Evolutionary conservation across 2,888 invertebrate genomes (phyloP), one percentile per base, ranked within the genome.

Genomic region (Mactromeris polynyma): DNA sequence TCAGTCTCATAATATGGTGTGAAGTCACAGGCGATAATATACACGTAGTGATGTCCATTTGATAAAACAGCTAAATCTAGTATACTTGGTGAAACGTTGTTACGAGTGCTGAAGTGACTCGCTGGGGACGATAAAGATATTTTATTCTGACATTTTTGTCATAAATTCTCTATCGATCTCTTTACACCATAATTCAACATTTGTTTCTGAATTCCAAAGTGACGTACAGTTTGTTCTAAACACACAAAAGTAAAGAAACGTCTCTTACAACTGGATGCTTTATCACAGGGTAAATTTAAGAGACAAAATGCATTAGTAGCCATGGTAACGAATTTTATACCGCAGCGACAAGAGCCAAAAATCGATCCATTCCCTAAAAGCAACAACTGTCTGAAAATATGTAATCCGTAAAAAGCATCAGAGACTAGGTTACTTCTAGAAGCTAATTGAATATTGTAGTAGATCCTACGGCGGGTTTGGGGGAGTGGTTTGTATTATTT

Each of bases 261-360:
- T 85, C 91, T 87, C 89, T 85, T 87, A 85, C 73, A 80, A 82
- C 83, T 83, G 82, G 73, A 82, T 87, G 73, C 87, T 90, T 89
- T 87, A 89, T 89, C 90, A 86, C 83, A 81, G 90, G 92, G 83
- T 87, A 80, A 88, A 90, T 89, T 92, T 89, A 89, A 92, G 89
- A 90, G 89, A 86, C 90, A 90, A 89, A 92, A 92, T 90, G 92
- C 92, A 92, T 92, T 92, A 92, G 92, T 92, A 92, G 88, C 78
- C 90, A 92, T 91, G 86, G 92, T 82, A 90, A 92, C 92, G 82
- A 38, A 83, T 89, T 89, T 90, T 92, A 90, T 92, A 89, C 87
- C 86, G 81, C 83, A 83, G 91, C 78, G 91, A 91, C 87, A 84
- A 86, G 87, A 87, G 89, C 81, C 83, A 36, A 81, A 78, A 40